Conservation (phyloP, 2,113 vertebrate species). For the zebrafish (Danio rerio) region DNA sequence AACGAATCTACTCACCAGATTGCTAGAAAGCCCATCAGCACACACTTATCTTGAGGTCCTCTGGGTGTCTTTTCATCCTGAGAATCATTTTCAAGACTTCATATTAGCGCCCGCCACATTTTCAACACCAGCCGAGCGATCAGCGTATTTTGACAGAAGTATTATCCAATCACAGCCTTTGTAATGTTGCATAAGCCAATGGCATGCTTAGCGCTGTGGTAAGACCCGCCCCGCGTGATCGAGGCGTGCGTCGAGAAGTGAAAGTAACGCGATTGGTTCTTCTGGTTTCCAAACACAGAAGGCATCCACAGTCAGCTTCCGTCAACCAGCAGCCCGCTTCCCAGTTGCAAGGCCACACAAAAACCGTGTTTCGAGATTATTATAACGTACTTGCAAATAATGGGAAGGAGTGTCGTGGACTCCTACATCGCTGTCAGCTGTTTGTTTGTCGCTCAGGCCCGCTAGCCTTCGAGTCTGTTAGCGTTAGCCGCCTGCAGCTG, state of each 20-base stretch:
- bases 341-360: background rate
- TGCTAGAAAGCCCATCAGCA: background rate
- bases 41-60: background rate
- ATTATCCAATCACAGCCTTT: slow-evolving; percentile 12
- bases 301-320: background rate
- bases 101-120: slow-evolving; percentile 9
- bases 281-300: slow-evolving; percentile 30
- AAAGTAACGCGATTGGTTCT: slow-evolving; percentile 27
- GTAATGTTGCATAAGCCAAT: slow-evolving; percentile 7
- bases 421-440: slow-evolving; percentile 36
- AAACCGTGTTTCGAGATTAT: background rate
- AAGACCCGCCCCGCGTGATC: slow-evolving; percentile 24
- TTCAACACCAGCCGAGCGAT: background rate
- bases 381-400: slow-evolving; percentile 51
- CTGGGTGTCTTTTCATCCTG: background rate
- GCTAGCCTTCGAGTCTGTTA: slow-evolving; percentile 40
- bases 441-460: slow-evolving; percentile 42
- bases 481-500: slow-evolving; percentile 42
- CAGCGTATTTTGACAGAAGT: slow-evolving; percentile 1
- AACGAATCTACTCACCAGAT: background rate
- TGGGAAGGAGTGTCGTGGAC: slow-evolving; percentile 52
- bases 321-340: background rate
- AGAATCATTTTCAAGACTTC: background rate
- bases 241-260: slow-evolving; percentile 3
- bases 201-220: background rate